Percentiles rank a stretch among this genome's conserved stretches.
Evolutionary conservation across 2,113 vertebrate species (phyloP).

Genomic region (Phrynocephalus versicolor): DNA sequence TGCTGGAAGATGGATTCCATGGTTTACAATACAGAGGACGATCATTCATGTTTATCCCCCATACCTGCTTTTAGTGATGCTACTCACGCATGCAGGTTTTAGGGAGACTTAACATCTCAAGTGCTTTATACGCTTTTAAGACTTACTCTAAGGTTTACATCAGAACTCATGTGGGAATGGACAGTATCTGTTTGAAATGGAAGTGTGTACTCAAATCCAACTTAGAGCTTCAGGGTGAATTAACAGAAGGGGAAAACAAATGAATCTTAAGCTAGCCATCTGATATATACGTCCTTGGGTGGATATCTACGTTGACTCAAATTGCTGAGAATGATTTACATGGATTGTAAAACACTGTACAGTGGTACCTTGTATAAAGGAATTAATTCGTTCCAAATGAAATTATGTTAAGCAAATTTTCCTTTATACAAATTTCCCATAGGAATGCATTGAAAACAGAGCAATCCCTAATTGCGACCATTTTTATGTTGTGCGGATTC

Average conservation of each 20-base stretch:
- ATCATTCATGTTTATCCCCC: constrained; percentile 84
- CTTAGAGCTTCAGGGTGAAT: constrained; percentile 46
- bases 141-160: constrained; percentile 79
- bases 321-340: too few relatives aligned
- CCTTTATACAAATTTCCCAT: too few relatives aligned
- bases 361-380: too few relatives aligned
- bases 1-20: constrained; percentile 77
- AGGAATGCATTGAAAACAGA: too few relatives aligned
- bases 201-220: constrained; percentile 55
- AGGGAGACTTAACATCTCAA: constrained; percentile 81
- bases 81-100: constrained; percentile 76
- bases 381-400: too few relatives aligned
- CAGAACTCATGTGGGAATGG: constrained; percentile 45
- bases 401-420: too few relatives aligned
- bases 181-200: constrained; percentile 62
- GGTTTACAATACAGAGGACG: constrained; percentile 79
- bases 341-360: too few relatives aligned
- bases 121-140: constrained; percentile 86
- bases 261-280: not conserved
- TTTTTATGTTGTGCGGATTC: too few relatives aligned
- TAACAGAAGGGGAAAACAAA: constrained; percentile 26
- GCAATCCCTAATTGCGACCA: too few relatives aligned
- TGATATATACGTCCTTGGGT: not conserved
- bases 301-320: not conserved
- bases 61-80: constrained; percentile 84